These are phyloP conservation scores for Catostylus mosaicus DNA, from an alignment of 30 jellyfish, hydroid and myxozoan genomes.

Conservation along the genomic window DNA sequence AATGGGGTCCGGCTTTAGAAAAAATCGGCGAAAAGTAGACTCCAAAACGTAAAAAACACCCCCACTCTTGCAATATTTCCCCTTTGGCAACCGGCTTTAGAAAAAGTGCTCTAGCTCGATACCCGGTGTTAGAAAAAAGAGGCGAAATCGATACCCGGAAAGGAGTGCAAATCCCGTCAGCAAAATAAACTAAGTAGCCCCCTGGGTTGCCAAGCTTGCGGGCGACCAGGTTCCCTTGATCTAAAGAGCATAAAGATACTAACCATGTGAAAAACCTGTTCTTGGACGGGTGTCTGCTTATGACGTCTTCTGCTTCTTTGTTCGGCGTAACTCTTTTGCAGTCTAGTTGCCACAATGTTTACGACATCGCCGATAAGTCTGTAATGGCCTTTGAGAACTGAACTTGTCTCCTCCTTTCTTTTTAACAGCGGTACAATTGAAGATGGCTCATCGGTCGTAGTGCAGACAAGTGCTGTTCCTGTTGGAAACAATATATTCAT, in stretches of 20 bases:
- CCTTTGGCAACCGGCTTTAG: no score
- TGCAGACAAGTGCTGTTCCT: conserved; percentile 75
- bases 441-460: conserved; percentile 81
- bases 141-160: not conserved
- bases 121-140: no score
- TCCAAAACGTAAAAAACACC: no score
- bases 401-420: conserved; percentile 56
- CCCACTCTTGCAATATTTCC: no score
- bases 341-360: conserved; percentile 16
- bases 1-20: no score
- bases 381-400: conserved; percentile 70
- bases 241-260: not conserved
- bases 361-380: conserved; percentile 68
- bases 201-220: not conserved
- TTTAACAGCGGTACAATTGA: conserved; percentile 50
- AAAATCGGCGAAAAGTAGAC: no score
- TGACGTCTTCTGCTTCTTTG: conserved; percentile 46
- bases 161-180: not conserved
- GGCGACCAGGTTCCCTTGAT: not conserved
- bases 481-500: no score
- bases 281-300: conserved; percentile 27
- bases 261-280: conserved; percentile 79
- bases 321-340: conserved; percentile 47
- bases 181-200: not conserved
- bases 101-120: no score